These are phyloP conservation scores for Scyliorhinus canicula DNA, from an alignment of 2,797 vertebrate species.

Conservation along the genomic window DNA sequence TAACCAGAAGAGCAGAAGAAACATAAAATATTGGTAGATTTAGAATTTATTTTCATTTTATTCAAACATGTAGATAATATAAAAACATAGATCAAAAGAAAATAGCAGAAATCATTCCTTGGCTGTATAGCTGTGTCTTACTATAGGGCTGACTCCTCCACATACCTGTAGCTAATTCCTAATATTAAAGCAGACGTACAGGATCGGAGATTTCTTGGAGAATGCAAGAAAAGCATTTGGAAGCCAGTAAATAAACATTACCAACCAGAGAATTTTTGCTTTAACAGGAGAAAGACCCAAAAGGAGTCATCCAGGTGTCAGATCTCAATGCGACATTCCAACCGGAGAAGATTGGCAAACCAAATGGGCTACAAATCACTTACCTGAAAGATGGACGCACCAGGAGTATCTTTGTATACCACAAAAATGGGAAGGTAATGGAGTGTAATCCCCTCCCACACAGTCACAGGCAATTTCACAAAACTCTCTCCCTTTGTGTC, in stretches of 20 bases:
- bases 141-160: background rate
- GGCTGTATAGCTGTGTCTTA: background rate
- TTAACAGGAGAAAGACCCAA: conserved; percentile 70
- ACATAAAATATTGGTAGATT: background rate
- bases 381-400: conserved; percentile 61
- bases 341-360: conserved; percentile 74
- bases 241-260: background rate
- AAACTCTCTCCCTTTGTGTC: background rate
- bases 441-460: background rate
- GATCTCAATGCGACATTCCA: conserved; percentile 84
- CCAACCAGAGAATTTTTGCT: background rate
- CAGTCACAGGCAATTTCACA: background rate
- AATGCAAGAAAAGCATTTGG: background rate
- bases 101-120: background rate
- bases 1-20: background rate
- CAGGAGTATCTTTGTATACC: conserved; percentile 83
- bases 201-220: background rate
- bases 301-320: conserved; percentile 71
- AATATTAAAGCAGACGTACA: background rate
- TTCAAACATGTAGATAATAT: background rate
- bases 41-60: background rate
- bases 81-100: background rate
- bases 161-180: background rate
- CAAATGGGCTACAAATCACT: conserved; percentile 79
- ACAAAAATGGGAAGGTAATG: conserved; percentile 72